Evolutionary conservation across 2,888 invertebrate species (phyloP).

Genomic region (Andricus quercusramuli): DNA sequence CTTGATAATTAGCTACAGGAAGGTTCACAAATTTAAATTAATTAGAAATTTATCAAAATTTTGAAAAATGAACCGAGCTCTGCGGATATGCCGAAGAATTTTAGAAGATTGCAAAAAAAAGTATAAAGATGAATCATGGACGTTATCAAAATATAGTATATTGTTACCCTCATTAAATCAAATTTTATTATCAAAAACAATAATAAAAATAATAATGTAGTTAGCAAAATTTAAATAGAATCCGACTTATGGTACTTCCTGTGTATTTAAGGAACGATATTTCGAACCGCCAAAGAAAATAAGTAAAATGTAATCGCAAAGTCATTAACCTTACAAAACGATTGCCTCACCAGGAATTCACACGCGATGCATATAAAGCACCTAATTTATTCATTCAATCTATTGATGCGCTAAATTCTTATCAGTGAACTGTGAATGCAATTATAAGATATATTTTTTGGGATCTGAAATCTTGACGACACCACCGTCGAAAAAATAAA

Average conservation of each 20-base stretch:
- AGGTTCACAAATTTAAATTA: no score
- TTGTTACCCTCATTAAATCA: not conserved
- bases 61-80: no score
- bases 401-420: not conserved
- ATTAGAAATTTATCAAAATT: no score
- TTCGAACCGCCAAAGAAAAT: not conserved
- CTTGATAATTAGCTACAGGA: no score
- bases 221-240: not conserved
- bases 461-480: no score
- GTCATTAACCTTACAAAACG: not conserved
- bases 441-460: not conserved
- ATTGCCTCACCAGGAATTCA: not conserved
- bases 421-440: not conserved
- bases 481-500: no score
- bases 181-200: not conserved
- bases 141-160: not conserved
- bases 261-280: not conserved
- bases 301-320: conserved; percentile 3
- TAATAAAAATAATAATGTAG: not conserved
- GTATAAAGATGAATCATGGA: no score
- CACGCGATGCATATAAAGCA: not conserved
- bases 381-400: not conserved
- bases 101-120: no score
- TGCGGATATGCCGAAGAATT: no score
- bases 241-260: not conserved